Base-by-base conservation (phyloP, 1,140 invertebrate genomes). In the Contarinia nasturtii region DNA sequence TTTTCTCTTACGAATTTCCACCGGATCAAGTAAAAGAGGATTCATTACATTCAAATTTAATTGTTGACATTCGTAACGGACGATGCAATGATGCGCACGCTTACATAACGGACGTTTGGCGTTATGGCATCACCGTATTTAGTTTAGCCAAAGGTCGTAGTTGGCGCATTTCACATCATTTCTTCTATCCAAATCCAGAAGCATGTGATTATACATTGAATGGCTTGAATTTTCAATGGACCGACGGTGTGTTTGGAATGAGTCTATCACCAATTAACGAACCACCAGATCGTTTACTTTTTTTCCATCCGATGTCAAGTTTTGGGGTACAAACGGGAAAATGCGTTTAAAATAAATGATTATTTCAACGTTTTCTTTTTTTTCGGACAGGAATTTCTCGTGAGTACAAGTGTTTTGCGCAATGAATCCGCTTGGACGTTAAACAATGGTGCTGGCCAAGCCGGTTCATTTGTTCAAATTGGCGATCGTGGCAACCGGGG, bases 241-340 rank as follows among this genome's bases (percentile, higher is more conserved):
- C 79, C 1, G 84, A 87, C 54, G 84, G 84, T 2, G 72, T 86
- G 15, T 85, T 87, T 54, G 82, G 81, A 0, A 64, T 86, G 51
- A 74, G 81, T 8, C 53, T 87, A 17, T 75, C 74, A 18, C 77
- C 78, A 0, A 46, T 71, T 0, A 65, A 75, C 44, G 54, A 70
- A 7, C 56, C 57, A n/a, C 57, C 53, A 8, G 75, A 83, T 17
- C 65, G 76, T 37, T 67, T 74, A 1, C 52, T 87, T 8, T 86
- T 75, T 51, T 86, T 84, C 55, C 81, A 86, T 63, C 73, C 84
- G 0, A 76, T 87, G 77, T 81, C 81, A 1, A 82, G 82, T 55
- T 80, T 76, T 51, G 67, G 68, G 56, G 61, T 63, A 37, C 5
- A n/a, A n/a, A n/a, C n/a, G n/a, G 36, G 4, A n/a, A n/a, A n/a